phyloP scores from a whole-genome alignment of 2,888 invertebrate species.

The Bugula neritina region DNA sequence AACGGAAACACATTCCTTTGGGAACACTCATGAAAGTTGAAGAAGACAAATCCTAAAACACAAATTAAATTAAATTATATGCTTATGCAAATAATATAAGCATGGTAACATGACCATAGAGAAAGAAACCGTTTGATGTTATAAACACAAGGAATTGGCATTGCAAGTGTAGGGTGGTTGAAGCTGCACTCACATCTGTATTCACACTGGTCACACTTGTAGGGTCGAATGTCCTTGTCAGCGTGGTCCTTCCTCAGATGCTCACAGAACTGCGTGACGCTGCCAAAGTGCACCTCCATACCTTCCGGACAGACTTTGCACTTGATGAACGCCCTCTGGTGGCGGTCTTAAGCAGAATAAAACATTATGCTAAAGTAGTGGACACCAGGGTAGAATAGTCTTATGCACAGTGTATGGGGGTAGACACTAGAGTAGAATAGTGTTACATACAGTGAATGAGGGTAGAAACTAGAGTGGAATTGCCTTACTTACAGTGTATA shows the following conservation, averaged over 20 bases:
- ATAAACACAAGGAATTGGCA: no score
- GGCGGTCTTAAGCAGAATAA: slow-evolving; percentile 2
- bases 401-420: background rate
- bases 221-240: slow-evolving; percentile 30
- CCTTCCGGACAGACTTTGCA: slow-evolving; percentile 9
- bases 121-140: no score
- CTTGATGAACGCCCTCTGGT: slow-evolving; percentile 23
- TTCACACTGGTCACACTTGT: slow-evolving; percentile 29
- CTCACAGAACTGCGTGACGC: slow-evolving; percentile 31
- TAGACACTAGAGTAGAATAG: background rate
- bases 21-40: no score
- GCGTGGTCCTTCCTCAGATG: slow-evolving; percentile 32
- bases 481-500: slow-evolving; percentile 26
- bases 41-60: no score
- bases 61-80: no score
- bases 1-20: no score
- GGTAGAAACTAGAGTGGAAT: no score
- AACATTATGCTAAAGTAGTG: no score
- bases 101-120: no score
- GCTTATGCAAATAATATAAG: no score
- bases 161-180: no score
- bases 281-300: slow-evolving; percentile 21
- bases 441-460: background rate
- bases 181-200: slow-evolving; percentile 12
- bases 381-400: background rate